phyloP scores from a whole-genome alignment of 1,140 invertebrate genomes.

The Philotrypesis tridentata region DNA sequence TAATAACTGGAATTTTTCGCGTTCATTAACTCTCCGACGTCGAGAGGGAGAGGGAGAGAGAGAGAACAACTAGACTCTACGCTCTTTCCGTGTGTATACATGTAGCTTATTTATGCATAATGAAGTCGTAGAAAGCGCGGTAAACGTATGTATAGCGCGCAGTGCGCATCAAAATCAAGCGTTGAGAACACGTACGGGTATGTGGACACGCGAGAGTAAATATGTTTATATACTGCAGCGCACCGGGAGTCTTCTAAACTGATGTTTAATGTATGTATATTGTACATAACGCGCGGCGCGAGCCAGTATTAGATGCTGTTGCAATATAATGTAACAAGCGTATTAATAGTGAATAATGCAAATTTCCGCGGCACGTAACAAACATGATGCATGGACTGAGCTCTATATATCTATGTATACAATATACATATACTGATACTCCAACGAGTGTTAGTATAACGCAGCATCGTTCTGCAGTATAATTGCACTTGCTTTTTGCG shows the following conservation, averaged over 20 bases:
- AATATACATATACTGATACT: not conserved
- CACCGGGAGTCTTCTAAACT: conserved; percentile 8
- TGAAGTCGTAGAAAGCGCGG: not conserved
- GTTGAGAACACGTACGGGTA: not conserved
- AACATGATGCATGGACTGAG: conserved; percentile 1
- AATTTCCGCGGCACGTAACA: conserved; percentile 8
- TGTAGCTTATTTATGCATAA: conserved; percentile 15
- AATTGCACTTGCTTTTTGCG: conserved; percentile 5
- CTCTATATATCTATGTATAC: too few relatives aligned
- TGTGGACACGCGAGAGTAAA: too few relatives aligned
- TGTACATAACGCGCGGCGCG: not conserved
- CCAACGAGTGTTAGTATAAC: not conserved
- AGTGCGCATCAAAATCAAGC: not conserved
- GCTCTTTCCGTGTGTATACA: not conserved
- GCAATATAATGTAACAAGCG: conserved; percentile 33
- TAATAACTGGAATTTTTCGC: conserved; percentile 5
- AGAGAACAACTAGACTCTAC: too few relatives aligned
- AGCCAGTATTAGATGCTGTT: not conserved
- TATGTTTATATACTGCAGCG: not conserved
- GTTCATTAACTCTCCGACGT: not conserved
- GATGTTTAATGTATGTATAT: conserved; percentile 35
- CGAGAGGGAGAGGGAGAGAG: not conserved
- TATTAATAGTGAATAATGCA: conserved; percentile 40
- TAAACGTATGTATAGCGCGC: conserved; percentile 12
- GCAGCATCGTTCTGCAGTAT: not conserved